These are phyloP conservation scores for Lagria hirta DNA, from an alignment of 2,888 invertebrate species.

Conservation along the genomic window DNA sequence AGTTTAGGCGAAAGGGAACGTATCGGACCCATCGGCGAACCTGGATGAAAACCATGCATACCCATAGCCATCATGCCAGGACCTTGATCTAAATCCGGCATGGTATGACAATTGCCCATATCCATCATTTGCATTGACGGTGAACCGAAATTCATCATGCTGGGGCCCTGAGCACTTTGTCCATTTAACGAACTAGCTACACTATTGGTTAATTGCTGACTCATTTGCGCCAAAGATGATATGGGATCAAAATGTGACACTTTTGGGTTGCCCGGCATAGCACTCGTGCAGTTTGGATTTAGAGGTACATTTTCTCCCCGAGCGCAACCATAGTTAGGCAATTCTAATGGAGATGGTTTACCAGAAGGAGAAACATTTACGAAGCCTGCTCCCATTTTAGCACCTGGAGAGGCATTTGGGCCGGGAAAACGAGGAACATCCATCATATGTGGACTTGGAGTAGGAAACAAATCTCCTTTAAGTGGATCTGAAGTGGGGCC, in stretches of 20 bases:
- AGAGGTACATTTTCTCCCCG: constrained; percentile 66
- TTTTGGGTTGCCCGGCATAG: constrained; percentile 61
- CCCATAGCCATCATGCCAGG: constrained; percentile 49
- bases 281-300: constrained; percentile 64
- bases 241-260: constrained; percentile 86
- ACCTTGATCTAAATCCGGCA: constrained; percentile 50
- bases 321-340: constrained; percentile 53
- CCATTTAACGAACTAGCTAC: constrained; percentile 63
- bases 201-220: constrained; percentile 84
- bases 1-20: constrained; percentile 68
- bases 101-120: constrained; percentile 51
- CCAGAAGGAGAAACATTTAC: constrained; percentile 54
- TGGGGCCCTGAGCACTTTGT: constrained; percentile 55
- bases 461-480: constrained; percentile 51
- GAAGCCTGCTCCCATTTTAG: constrained; percentile 52
- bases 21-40: constrained; percentile 49
- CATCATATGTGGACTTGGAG: constrained; percentile 53
- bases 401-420: constrained; percentile 51
- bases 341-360: constrained; percentile 49
- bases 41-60: constrained; percentile 53
- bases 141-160: constrained; percentile 61
- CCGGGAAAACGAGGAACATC: constrained; percentile 58
- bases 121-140: constrained; percentile 56
- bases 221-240: constrained; percentile 92
- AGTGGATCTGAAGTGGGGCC: constrained; percentile 51